phyloP scores from a whole-genome alignment of 2,888 invertebrate genomes.

The Leptodirus hochenwartii region DNA sequence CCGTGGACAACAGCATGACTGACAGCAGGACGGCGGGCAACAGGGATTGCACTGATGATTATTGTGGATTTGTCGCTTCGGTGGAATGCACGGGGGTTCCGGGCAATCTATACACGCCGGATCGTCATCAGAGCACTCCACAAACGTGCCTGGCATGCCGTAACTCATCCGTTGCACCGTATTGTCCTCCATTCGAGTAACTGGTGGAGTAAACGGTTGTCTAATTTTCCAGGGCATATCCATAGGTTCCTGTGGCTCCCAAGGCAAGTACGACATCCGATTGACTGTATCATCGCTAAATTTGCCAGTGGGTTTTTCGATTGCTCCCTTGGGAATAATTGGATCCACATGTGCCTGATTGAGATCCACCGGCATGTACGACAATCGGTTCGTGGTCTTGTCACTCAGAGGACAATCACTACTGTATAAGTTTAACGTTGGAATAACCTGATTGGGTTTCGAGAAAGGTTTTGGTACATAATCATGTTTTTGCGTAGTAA shows the following conservation, averaged over 20 bases:
- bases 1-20: conserved; percentile 24
- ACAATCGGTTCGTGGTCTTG: conserved; percentile 37
- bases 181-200: conserved; percentile 31
- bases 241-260: conserved; percentile 23
- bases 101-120: conserved; percentile 30
- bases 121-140: conserved; percentile 35
- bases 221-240: conserved; percentile 28
- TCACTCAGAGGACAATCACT: conserved; percentile 27
- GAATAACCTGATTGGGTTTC: conserved; percentile 26
- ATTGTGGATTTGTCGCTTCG: conserved; percentile 9
- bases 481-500: conserved; percentile 57
- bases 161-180: conserved; percentile 44
- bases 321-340: conserved; percentile 19
- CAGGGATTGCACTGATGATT: neutral
- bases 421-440: conserved; percentile 20
- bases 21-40: conserved; percentile 16
- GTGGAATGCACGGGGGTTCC: conserved; percentile 16
- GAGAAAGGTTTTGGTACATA: conserved; percentile 43
- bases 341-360: conserved; percentile 19
- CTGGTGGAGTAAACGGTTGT: conserved; percentile 25
- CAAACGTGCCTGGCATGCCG: conserved; percentile 38
- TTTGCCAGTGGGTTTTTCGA: conserved; percentile 19
- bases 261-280: conserved; percentile 30
- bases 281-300: conserved; percentile 24
- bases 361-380: conserved; percentile 29